Evolutionary conservation across 2,888 invertebrate species (phyloP).

Genomic region (Dendrolimus houi): DNA sequence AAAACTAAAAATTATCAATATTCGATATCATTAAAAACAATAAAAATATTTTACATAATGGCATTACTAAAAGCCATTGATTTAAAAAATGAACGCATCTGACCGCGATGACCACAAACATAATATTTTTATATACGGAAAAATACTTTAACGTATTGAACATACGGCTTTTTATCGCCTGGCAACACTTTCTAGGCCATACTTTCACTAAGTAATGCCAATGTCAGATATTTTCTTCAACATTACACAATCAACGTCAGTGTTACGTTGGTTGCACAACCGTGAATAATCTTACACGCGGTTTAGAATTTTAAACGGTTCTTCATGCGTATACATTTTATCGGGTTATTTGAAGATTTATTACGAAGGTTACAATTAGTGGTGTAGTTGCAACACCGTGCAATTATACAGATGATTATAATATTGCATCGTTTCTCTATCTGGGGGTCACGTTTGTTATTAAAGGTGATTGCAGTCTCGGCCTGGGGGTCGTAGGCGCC

Average conservation of each 20-base stretch:
- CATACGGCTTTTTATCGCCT: slow-evolving; percentile 15
- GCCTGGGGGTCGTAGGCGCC: no score
- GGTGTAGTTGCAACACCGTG: no score
- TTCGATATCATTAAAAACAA: slow-evolving; percentile 4
- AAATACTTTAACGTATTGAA: slow-evolving; percentile 5
- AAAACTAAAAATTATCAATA: slow-evolving; percentile 1
- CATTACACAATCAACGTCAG: slow-evolving; percentile 44
- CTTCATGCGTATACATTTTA: background rate
- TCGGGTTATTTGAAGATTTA: background rate
- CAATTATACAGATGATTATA: no score
- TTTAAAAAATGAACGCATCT: slow-evolving; percentile 28
- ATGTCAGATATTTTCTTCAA: slow-evolving; percentile 66
- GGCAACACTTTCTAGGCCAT: slow-evolving; percentile 17
- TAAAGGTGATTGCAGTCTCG: no score
- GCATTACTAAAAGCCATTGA: slow-evolving; percentile 21
- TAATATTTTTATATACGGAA: slow-evolving; percentile 3
- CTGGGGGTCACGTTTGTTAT: no score
- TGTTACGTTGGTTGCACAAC: slow-evolving; percentile 31
- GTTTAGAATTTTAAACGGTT: background rate
- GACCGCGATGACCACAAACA: slow-evolving; percentile 31
- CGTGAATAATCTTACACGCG: slow-evolving; percentile 19
- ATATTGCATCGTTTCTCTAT: no score
- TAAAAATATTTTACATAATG: no score
- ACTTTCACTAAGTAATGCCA: slow-evolving; percentile 69
- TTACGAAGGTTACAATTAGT: no score